Evolutionary conservation across 2,113 vertebrate species (phyloP).

Genomic region (Ginglymostoma cirratum): DNA sequence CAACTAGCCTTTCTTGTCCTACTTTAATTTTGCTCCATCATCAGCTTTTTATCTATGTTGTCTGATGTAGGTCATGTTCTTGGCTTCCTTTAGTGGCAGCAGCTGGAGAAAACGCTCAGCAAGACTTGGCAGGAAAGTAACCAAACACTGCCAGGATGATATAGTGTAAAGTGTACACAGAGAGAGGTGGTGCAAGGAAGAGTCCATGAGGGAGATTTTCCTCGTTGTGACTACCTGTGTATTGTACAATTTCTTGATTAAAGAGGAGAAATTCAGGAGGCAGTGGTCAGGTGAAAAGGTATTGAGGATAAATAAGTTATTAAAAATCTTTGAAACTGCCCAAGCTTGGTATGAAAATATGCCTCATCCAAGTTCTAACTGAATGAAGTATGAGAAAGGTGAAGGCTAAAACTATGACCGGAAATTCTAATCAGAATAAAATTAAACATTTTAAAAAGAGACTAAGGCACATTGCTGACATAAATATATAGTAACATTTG

Average conservation of each 20-base stretch:
- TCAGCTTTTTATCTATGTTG: neutral
- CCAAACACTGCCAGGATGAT: neutral
- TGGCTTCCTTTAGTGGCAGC: slow-evolving; percentile 5
- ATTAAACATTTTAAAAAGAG: neutral
- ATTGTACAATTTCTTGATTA: no score
- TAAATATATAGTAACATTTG: no score
- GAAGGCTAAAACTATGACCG: neutral
- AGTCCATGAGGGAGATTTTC: neutral
- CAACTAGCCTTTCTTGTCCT: neutral
- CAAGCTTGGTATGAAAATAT: neutral
- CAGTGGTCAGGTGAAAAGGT: neutral
- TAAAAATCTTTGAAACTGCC: neutral
- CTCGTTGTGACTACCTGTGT: no score
- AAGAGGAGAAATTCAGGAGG: neutral
- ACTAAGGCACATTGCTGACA: neutral
- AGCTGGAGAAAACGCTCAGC: neutral
- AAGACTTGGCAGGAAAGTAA: neutral
- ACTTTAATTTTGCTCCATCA: neutral
- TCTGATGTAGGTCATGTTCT: slow-evolving; percentile 13
- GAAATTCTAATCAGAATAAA: neutral
- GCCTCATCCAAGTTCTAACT: neutral
- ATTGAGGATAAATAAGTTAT: neutral
- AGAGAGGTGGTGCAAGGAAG: neutral
- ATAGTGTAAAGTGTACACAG: neutral
- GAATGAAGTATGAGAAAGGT: neutral